These are phyloP conservation scores for Polyergus mexicanus DNA, from an alignment of 1,140 invertebrate genomes.

Conservation along the genomic window DNA sequence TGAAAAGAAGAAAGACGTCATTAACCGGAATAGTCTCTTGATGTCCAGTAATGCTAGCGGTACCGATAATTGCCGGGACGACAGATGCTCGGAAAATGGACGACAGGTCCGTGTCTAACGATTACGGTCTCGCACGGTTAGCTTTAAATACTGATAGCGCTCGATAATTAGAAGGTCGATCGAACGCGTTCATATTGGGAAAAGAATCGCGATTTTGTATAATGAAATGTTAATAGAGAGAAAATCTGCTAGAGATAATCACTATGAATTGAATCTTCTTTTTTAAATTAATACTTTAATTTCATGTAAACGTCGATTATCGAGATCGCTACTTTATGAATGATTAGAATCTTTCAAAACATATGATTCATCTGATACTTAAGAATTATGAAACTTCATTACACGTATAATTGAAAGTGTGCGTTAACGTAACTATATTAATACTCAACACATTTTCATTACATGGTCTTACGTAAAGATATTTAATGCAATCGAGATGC, in stretches of 20 bases:
- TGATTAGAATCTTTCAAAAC: neutral
- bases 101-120: constrained; percentile 65
- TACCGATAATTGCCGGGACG: constrained; percentile 75
- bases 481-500: constrained; percentile 47
- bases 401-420: constrained; percentile 43
- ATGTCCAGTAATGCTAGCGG: constrained; percentile 69
- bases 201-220: constrained; percentile 11
- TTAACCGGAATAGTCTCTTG: constrained; percentile 21
- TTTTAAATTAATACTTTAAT: neutral
- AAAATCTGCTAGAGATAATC: neutral
- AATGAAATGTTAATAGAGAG: neutral
- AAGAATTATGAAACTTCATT: neutral
- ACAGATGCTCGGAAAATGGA: constrained; percentile 49
- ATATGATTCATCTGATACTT: neutral
- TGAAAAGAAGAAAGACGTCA: constrained; percentile 51
- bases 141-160: constrained; percentile 5
- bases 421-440: constrained; percentile 10
- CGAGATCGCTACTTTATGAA: neutral
- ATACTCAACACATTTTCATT: constrained; percentile 12
- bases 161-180: constrained; percentile 19
- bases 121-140: neutral
- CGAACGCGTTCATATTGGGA: neutral
- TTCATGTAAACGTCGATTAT: neutral
- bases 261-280: neutral
- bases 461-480: constrained; percentile 40